Evolutionary conservation across 92 coral and sea anemone genomes (phyloP).

Genomic region (Chrysogorgia sp.): DNA sequence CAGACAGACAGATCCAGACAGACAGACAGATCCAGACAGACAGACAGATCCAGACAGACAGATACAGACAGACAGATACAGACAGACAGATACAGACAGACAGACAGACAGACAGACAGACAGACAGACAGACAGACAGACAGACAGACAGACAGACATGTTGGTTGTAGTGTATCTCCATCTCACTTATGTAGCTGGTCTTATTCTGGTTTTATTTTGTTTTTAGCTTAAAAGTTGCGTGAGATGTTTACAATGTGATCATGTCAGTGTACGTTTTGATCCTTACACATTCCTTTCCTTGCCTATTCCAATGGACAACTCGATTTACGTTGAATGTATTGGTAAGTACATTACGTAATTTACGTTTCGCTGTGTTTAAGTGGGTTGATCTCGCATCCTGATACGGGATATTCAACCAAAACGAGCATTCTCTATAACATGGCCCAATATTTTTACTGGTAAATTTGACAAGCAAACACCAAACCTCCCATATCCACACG

Average conservation of each 20-base stretch:
- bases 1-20: not conserved
- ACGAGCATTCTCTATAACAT: slow-evolving; percentile 1
- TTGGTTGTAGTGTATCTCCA: too few species aligned
- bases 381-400: too few species aligned
- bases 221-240: slow-evolving; percentile 91
- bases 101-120: not conserved
- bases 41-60: not conserved
- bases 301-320: slow-evolving; percentile 99
- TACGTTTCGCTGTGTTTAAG: not conserved
- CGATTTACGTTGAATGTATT: slow-evolving; percentile 84
- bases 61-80: too few species aligned
- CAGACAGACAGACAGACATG: not conserved
- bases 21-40: not conserved
- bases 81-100: too few species aligned
- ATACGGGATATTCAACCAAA: not conserved
- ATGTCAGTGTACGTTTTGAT: slow-evolving; percentile 94
- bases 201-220: not conserved
- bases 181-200: not conserved
- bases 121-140: not conserved
- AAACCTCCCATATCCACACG: too few species aligned
- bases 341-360: slow-evolving; percentile 60
- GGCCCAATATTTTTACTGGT: not conserved
- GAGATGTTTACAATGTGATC: slow-evolving; percentile 88
- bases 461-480: too few species aligned
- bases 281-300: slow-evolving; percentile 94